Evolutionary conservation across 2,113 vertebrate genomes (phyloP).

Genomic region (Eretmodus cyanostictus): DNA sequence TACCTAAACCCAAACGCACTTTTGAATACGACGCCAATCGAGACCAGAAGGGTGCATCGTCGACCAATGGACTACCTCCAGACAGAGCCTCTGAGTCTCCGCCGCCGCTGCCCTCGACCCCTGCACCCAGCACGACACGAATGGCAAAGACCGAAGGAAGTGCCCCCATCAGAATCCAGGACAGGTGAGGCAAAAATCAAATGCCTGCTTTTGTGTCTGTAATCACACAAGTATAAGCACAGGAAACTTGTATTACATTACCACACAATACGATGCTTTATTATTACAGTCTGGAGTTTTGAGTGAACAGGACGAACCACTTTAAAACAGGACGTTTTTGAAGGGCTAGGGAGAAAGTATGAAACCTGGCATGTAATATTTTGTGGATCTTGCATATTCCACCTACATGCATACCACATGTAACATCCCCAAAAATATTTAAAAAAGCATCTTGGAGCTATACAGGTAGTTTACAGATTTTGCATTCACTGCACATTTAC

Average conservation of each 20-base stretch:
- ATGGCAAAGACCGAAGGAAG: slow-evolving; percentile 75
- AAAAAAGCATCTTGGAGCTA: neutral
- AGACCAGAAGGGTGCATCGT: slow-evolving; percentile 73
- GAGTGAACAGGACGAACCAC: neutral
- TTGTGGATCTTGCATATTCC: neutral
- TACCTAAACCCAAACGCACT: slow-evolving; percentile 98
- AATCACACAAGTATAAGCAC: neutral
- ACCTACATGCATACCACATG: neutral
- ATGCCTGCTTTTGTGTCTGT: neutral
- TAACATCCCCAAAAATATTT: neutral
- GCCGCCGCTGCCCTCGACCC: slow-evolving; percentile 85
- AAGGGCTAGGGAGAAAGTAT: neutral
- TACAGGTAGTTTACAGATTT: neutral
- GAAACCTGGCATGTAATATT: neutral
- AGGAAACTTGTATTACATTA: neutral
- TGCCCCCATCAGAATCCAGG: slow-evolving; percentile 77
- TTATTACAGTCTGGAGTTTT: neutral
- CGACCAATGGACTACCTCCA: slow-evolving; percentile 88
- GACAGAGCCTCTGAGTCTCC: slow-evolving; percentile 77
- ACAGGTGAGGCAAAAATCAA: slow-evolving; percentile 77
- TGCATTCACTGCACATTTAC: neutral
- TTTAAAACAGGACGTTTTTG: neutral
- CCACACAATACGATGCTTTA: neutral
- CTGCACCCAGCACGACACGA: slow-evolving; percentile 80
- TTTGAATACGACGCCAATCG: slow-evolving; percentile 96